Conservation (phyloP, 2,888 invertebrate genomes). For the Lissonota sp. region DNA sequence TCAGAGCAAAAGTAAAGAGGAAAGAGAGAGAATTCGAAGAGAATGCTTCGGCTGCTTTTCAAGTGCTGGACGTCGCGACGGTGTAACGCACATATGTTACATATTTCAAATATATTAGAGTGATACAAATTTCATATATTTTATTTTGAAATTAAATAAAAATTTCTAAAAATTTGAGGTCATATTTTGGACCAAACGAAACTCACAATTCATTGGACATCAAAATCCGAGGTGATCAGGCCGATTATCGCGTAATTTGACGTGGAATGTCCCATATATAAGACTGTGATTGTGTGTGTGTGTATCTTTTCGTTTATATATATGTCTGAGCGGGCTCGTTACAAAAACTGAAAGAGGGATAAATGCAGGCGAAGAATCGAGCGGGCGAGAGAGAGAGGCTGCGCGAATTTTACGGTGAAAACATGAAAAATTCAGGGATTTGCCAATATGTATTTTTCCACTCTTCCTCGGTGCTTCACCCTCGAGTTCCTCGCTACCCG, state of each 20-base stretch:
- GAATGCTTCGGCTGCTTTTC: conserved; percentile 51
- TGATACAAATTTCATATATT: no score
- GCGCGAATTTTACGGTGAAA: background rate
- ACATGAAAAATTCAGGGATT: conserved; percentile 7
- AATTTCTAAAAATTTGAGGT: no score
- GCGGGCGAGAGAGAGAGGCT: background rate
- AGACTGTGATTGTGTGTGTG: background rate
- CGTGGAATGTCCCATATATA: background rate
- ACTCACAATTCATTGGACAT: no score
- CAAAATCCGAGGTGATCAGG: no score
- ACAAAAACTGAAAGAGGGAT: conserved; percentile 5
- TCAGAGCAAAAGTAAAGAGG: no score
- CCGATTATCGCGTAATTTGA: no score
- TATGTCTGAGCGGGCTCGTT: background rate
- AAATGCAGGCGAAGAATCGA: background rate
- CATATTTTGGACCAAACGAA: no score
- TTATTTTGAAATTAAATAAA: no score
- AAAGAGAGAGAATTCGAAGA: conserved; percentile 26
- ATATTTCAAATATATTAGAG: background rate
- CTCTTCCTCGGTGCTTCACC: background rate
- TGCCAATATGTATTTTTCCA: conserved; percentile 3
- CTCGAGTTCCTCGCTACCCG: conserved; percentile 8
- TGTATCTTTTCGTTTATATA: background rate
- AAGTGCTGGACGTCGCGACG: conserved; percentile 51
- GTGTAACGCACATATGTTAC: conserved; percentile 39